Evolutionary conservation across 1,140 invertebrate species (phyloP), one percentile per base, ranked within the genome.

Genomic region (Sycobia sp.): DNA sequence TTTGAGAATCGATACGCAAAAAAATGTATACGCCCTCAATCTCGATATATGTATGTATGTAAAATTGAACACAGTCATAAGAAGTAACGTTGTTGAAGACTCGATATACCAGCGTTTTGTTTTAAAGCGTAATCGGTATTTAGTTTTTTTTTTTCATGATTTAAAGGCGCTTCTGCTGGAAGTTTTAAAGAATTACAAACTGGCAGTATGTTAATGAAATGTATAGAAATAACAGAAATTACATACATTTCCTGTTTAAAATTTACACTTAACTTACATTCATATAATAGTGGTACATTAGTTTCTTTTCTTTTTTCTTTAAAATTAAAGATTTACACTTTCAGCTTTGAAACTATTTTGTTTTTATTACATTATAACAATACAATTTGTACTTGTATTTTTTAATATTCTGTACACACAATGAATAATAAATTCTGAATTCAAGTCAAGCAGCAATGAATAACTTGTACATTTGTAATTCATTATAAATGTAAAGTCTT

Each of bases 21-120:
- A 34, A 47, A 47, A 47, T 47, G 16, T 4, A 39, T 3, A 23
- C 10, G 32, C n/a, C 18, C 8, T 41, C 44, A 34, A 62, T 60
- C 49, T 43, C 18, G 8, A 34, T 60, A 47, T 50, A 39, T 50
- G 41, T 11, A 51, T 41, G 50, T 51, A 50, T 25, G 13, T 58
- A 29, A 54, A 36, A 47, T 55, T 62, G 60, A 62, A 62, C 51
- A 62, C 60, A 62, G 51, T 49, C 16, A 49, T 55, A 62, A 44
- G 49, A 61, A 54, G 22, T 61, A 61, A 61, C 49, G 18, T 25
- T 53, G 51, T 61, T 20, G 14, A 20, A 61, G 36, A 60, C 7
- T 36, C 38, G 36, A 49, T 53, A 44, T 53, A 55, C 9, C 51
- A 62, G 20, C n/a, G 20, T 41, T n/a, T n/a, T n/a, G n/a, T 62